These are phyloP conservation scores for Eudasyphora cyanicolor DNA, from an alignment of 2,888 invertebrate genomes.

Conservation along the genomic window DNA sequence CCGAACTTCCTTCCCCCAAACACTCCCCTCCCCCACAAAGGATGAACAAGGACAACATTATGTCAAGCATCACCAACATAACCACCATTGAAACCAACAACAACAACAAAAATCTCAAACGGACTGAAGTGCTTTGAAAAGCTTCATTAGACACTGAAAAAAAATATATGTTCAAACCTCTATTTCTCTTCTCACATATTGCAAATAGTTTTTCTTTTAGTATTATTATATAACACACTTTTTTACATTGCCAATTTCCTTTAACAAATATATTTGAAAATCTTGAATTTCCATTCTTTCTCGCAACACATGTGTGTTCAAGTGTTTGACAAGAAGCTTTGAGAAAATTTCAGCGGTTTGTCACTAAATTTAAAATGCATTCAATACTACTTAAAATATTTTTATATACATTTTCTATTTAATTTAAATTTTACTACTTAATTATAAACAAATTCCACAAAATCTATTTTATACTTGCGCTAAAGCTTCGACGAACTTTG, in stretches of 20 bases:
- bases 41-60: not conserved
- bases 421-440: too few relatives aligned
- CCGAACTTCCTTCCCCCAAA: not conserved
- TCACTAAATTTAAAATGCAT: not conserved
- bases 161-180: not conserved
- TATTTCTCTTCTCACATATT: not conserved
- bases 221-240: not conserved
- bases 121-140: slow-evolving; percentile 44
- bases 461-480: too few relatives aligned
- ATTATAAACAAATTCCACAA: too few relatives aligned
- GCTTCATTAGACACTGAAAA: slow-evolving; percentile 7
- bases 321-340: slow-evolving; percentile 1
- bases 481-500: too few relatives aligned
- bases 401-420: not conserved
- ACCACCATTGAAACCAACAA: slow-evolving; percentile 34
- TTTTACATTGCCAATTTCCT: not conserved
- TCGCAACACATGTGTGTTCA: slow-evolving; percentile 6
- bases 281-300: not conserved
- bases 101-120: slow-evolving; percentile 25
- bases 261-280: slow-evolving; percentile 4
- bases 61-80: slow-evolving; percentile 33
- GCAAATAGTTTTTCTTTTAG: not conserved
- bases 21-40: not conserved
- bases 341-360: not conserved
- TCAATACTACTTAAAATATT: not conserved